These are phyloP conservation scores for Elgaria multicarinata DNA, from an alignment of 2,113 vertebrate genomes.

Conservation along the genomic window DNA sequence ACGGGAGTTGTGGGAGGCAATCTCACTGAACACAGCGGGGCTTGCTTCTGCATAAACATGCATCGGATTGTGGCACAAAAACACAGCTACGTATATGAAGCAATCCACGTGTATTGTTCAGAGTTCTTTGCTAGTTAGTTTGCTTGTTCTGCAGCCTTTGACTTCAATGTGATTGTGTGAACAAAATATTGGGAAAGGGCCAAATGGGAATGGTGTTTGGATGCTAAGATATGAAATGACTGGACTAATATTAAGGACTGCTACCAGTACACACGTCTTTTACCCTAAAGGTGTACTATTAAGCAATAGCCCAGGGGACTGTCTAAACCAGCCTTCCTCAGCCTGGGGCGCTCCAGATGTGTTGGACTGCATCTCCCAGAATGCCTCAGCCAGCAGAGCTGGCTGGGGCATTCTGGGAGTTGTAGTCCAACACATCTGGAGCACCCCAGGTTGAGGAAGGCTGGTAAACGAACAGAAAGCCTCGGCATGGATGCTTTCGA, in stretches of 20 bases:
- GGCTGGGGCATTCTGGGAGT: too few species aligned
- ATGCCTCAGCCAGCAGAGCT: too few species aligned
- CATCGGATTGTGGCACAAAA: not conserved
- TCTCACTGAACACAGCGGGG: not conserved
- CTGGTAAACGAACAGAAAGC: too few species aligned
- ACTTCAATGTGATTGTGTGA: not conserved
- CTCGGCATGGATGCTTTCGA: too few species aligned
- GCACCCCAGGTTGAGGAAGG: too few species aligned
- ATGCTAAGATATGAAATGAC: not conserved
- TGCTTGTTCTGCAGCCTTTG: not conserved
- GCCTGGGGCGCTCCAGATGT: too few species aligned
- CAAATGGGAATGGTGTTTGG: not conserved
- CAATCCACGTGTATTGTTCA: constrained; percentile 23
- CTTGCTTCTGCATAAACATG: too few species aligned
- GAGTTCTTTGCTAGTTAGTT: not conserved
- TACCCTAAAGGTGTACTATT: not conserved
- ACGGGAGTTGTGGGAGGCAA: too few species aligned
- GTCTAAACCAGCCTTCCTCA: too few species aligned
- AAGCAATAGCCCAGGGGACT: not conserved
- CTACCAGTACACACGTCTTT: not conserved
- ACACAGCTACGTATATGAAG: constrained; percentile 26
- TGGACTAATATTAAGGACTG: not conserved
- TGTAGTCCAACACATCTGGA: too few species aligned
- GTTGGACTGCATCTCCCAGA: too few species aligned
- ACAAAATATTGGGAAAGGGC: not conserved